Evolutionary conservation across 2,113 vertebrate species (phyloP).

Genomic region (Mesoclemmys tuberculata): DNA sequence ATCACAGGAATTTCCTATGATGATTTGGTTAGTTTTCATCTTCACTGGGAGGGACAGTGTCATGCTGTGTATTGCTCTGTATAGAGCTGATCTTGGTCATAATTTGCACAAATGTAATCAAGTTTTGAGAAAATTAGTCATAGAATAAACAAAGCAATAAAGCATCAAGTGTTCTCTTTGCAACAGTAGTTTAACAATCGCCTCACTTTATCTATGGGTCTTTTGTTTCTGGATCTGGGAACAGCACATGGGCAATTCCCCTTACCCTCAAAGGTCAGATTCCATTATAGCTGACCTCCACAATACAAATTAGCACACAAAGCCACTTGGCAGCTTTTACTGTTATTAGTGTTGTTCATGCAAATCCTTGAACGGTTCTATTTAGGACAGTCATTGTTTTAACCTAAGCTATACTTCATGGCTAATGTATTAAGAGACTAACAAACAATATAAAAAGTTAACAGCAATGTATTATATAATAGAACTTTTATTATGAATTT

Average conservation of each 20-base stretch:
- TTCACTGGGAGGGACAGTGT: background rate
- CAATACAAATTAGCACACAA: conserved; percentile 69
- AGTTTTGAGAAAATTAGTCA: conserved; percentile 68
- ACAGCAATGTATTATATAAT: background rate
- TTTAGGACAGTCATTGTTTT: conserved; percentile 41
- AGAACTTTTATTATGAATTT: background rate
- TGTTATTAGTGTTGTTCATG: conserved; percentile 54
- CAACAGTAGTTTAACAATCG: conserved; percentile 57
- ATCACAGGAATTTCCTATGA: conserved; percentile 27
- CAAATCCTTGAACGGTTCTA: conserved; percentile 41
- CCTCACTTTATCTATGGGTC: conserved; percentile 48
- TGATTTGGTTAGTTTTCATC: background rate
- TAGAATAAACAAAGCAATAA: conserved; percentile 73
- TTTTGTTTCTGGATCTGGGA: conserved; percentile 72
- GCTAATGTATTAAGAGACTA: background rate
- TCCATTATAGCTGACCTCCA: conserved; percentile 66
- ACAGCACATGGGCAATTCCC: conserved; percentile 68
- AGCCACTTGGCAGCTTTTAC: conserved; percentile 59
- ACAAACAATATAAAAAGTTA: conserved; percentile 15
- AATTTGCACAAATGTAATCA: conserved; percentile 55
- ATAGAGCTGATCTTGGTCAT: conserved; percentile 10
- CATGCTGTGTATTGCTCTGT: background rate
- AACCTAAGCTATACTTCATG: background rate
- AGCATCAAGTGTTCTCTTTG: conserved; percentile 52
- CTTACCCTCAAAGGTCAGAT: conserved; percentile 71